Evolutionary conservation across 2,113 vertebrate species (phyloP).

Genomic region (Neogale vison): DNA sequence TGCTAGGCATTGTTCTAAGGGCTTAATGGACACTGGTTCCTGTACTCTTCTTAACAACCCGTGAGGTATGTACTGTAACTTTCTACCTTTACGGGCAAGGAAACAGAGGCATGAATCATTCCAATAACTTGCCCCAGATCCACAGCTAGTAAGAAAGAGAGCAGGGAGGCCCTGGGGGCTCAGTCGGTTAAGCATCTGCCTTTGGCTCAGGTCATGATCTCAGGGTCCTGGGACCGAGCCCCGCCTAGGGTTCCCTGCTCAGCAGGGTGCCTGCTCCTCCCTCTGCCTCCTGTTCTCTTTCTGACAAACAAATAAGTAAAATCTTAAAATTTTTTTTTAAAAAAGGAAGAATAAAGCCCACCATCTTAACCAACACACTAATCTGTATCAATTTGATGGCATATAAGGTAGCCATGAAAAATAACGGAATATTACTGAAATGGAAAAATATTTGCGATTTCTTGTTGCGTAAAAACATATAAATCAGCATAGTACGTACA

Average conservation of each 20-base stretch:
- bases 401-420: not conserved
- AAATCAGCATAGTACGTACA: not conserved
- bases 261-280: not conserved
- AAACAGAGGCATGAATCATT: not conserved
- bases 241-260: not conserved
- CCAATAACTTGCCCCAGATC: not conserved
- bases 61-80: rapidly evolving
- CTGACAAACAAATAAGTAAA: not conserved
- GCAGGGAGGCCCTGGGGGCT: not conserved
- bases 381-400: rapidly evolving
- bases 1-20: not conserved
- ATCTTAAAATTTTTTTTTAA: no score
- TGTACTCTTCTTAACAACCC: not conserved
- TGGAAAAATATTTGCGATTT: not conserved
- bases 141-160: not conserved
- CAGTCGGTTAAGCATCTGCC: not conserved
- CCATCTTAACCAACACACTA: not conserved
- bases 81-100: not conserved
- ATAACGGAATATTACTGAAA: not conserved
- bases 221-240: not conserved
- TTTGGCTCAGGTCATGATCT: not conserved
- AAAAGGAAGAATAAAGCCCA: not conserved
- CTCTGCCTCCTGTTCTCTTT: not conserved
- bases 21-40: no score
- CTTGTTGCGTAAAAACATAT: not conserved